A percentile compares a stretch with the other conserved stretches of the same genome.
Evolutionary conservation across 2,113 vertebrate genomes (phyloP).

Genomic region (Leuciscus idus): DNA sequence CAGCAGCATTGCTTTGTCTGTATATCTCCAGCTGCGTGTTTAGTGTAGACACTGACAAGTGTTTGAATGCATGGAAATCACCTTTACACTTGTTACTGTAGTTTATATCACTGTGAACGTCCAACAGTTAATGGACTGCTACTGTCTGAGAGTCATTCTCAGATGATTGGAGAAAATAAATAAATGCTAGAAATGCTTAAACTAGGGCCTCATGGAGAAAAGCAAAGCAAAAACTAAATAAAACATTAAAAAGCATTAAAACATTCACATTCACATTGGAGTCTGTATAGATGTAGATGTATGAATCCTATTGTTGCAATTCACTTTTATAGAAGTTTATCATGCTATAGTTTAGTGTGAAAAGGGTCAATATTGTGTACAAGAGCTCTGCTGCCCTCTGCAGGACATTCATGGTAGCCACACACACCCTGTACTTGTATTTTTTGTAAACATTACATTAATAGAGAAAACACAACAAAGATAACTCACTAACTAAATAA

Average conservation of each 20-base stretch:
- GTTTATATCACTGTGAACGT: neutral
- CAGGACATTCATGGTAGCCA: neutral
- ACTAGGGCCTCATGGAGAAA: neutral
- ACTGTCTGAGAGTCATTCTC: neutral
- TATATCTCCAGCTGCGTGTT: neutral
- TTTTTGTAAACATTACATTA: too few relatives aligned
- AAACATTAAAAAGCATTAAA: too few relatives aligned
- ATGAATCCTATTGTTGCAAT: too few relatives aligned
- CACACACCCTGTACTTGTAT: too few relatives aligned
- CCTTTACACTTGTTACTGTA: neutral
- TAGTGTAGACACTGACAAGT: neutral
- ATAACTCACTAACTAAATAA: too few relatives aligned
- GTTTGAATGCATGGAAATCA: neutral
- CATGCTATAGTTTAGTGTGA: too few relatives aligned
- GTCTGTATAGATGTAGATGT: too few relatives aligned
- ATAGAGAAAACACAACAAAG: too few relatives aligned
- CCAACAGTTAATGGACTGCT: neutral
- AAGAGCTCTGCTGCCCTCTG: neutral
- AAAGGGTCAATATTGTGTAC: too few relatives aligned
- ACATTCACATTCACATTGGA: neutral
- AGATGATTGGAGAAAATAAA: neutral
- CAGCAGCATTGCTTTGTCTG: neutral
- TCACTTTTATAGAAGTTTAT: too few relatives aligned
- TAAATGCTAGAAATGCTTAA: neutral
- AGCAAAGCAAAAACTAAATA: neutral